phyloP scores from a whole-genome alignment of 2,888 invertebrate genomes.

The Stenchaetothrips biformis region DNA sequence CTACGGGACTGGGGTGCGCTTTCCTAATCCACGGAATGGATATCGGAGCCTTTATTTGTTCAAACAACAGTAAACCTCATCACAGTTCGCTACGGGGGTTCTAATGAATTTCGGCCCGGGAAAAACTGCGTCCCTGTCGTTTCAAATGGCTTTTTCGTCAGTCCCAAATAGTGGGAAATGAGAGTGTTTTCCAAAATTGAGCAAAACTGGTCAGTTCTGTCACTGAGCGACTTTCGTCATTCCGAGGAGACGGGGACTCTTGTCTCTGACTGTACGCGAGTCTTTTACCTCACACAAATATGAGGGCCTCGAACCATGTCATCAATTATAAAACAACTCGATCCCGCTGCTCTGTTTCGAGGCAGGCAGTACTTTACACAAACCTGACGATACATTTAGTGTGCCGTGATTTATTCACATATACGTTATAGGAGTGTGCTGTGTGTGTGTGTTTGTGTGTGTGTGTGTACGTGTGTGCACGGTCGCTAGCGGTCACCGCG shows the following conservation, averaged over 20 bases:
- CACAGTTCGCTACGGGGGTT: background rate
- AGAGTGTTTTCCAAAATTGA: background rate
- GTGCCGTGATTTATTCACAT: constrained; percentile 2
- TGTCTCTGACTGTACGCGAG: too few relatives aligned
- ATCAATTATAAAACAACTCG: constrained; percentile 24
- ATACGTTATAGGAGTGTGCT: background rate
- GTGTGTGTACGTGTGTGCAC: background rate
- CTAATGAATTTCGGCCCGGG: background rate
- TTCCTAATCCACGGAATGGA: background rate
- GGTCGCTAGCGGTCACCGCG: background rate
- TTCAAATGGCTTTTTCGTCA: background rate
- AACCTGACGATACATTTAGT: constrained; percentile 23
- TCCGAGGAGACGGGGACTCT: too few relatives aligned
- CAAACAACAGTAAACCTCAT: background rate
- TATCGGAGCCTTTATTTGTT: constrained; percentile 4
- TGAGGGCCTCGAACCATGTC: constrained; percentile 9
- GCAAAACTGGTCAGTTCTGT: too few relatives aligned
- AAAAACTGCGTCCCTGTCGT: background rate
- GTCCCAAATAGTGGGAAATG: background rate
- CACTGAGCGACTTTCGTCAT: too few relatives aligned
- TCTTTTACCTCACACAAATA: background rate
- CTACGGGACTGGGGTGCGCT: too few relatives aligned
- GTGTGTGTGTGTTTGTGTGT: too few relatives aligned
- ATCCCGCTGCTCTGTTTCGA: constrained; percentile 17
- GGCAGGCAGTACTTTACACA: constrained; percentile 24